Evolutionary conservation across 1,140 invertebrate genomes (phyloP).

Genomic region (Drosophila novamexicana): DNA sequence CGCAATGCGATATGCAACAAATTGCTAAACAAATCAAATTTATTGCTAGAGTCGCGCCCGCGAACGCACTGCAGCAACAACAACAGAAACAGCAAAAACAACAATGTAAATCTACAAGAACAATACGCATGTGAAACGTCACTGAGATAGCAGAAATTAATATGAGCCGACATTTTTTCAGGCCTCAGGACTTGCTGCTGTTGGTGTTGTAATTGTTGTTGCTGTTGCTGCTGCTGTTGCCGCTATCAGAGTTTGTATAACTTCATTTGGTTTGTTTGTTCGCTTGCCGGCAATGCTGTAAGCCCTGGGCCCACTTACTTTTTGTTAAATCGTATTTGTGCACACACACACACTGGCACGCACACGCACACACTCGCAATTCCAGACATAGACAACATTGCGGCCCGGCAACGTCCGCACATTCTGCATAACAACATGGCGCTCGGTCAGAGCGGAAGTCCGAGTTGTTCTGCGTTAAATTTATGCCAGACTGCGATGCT

Average conservation of each 20-base stretch:
- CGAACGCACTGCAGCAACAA: slow-evolving; percentile 28
- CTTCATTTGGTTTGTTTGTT: slow-evolving; percentile 69
- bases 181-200: slow-evolving; percentile 29
- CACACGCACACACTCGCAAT: slow-evolving; percentile 2
- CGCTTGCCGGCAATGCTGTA: slow-evolving; percentile 29
- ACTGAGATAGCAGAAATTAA: slow-evolving; percentile 75
- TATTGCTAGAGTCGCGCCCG: slow-evolving; percentile 64
- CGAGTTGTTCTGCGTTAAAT: slow-evolving; percentile 73
- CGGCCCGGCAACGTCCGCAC: slow-evolving; percentile 24
- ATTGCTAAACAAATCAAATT: slow-evolving; percentile 83
- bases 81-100: background rate
- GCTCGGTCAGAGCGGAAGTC: slow-evolving; percentile 72
- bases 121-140: slow-evolving; percentile 67
- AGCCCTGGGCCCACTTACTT: slow-evolving; percentile 50
- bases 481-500: slow-evolving; percentile 66
- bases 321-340: slow-evolving; percentile 64
- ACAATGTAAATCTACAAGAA: slow-evolving; percentile 19
- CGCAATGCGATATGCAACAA: slow-evolving; percentile 82
- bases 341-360: slow-evolving; percentile 29
- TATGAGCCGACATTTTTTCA: slow-evolving; percentile 57
- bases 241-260: slow-evolving; percentile 75
- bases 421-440: slow-evolving; percentile 72
- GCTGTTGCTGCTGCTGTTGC: slow-evolving; percentile 22
- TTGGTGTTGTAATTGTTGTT: background rate
- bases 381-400: background rate